Conservation (phyloP, 2,888 invertebrate species). For the Heterodera filipjevi region DNA sequence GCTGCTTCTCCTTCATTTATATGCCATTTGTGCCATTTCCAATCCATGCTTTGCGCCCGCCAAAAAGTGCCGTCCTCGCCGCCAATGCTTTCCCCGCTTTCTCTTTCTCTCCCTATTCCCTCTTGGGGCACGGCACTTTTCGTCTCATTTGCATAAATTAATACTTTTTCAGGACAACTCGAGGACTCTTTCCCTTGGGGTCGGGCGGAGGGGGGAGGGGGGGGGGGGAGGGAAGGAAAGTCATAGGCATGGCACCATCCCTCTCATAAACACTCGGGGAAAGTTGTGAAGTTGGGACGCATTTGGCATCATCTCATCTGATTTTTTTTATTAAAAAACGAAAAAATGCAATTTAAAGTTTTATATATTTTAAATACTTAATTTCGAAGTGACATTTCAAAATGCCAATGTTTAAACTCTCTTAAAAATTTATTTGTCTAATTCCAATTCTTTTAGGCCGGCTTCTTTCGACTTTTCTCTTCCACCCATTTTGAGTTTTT, state of each 20-base stretch:
- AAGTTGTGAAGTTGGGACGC: neutral
- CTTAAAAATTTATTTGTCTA: too few species aligned
- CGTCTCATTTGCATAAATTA: constrained; percentile 19
- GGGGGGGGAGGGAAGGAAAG: neutral
- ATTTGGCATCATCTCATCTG: neutral
- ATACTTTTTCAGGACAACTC: constrained; percentile 8
- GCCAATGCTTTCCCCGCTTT: neutral
- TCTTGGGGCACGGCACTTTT: constrained; percentile 6
- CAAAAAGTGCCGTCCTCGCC: constrained; percentile 6
- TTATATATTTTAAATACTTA: neutral
- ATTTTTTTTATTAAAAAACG: neutral
- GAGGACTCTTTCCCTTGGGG: neutral
- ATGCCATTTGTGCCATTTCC: neutral
- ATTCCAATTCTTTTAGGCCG: neutral
- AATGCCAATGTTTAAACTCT: too few species aligned
- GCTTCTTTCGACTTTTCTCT: neutral
- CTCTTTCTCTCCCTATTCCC: neutral
- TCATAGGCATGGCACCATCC: neutral
- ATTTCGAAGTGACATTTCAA: too few species aligned
- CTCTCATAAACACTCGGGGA: neutral
- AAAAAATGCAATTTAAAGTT: neutral
- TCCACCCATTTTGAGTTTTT: neutral
- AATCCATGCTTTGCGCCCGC: neutral
- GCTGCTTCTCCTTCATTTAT: neutral
- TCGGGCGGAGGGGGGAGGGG: neutral